phyloP scores from a whole-genome alignment of 64 coral and sea anemone genomes.

The Stichodactyla mertensii region DNA sequence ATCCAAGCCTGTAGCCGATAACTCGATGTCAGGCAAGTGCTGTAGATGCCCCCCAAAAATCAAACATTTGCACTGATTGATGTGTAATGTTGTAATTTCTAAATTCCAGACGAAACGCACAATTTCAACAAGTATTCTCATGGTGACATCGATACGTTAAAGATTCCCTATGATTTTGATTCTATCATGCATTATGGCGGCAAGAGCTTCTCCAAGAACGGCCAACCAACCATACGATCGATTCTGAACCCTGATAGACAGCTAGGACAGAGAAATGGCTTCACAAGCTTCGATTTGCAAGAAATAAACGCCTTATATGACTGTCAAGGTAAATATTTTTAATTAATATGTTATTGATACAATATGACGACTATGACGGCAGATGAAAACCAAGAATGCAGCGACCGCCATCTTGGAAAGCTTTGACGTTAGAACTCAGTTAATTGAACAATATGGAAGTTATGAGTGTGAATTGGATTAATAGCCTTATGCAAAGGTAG shows the following conservation, averaged over 20 bases:
- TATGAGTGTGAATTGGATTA: too few relatives aligned
- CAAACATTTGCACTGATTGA: background rate
- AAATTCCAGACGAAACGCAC: constrained; percentile 40
- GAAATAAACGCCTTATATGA: constrained; percentile 85
- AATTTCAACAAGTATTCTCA: constrained; percentile 89
- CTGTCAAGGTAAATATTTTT: constrained; percentile 51
- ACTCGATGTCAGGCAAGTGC: too few relatives aligned
- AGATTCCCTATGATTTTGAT: constrained; percentile 87
- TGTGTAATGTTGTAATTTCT: background rate
- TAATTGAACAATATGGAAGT: too few relatives aligned
- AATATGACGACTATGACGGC: background rate
- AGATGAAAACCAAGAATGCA: background rate
- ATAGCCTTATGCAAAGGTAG: too few relatives aligned
- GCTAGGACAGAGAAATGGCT: constrained; percentile 73
- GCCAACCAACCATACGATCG: constrained; percentile 57
- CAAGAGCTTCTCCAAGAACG: constrained; percentile 79
- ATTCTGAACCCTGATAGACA: constrained; percentile 31
- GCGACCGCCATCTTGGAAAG: background rate
- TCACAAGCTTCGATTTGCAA: constrained; percentile 72
- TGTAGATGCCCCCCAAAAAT: too few relatives aligned
- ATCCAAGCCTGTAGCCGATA: too few relatives aligned
- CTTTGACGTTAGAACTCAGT: too few relatives aligned
- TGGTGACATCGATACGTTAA: constrained; percentile 53
- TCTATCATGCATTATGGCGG: constrained; percentile 93
- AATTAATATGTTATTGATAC: too few relatives aligned